These are phyloP conservation scores for Diploscapter pachys DNA, from an alignment of 1,140 invertebrate genomes.

Conservation along the genomic window DNA sequence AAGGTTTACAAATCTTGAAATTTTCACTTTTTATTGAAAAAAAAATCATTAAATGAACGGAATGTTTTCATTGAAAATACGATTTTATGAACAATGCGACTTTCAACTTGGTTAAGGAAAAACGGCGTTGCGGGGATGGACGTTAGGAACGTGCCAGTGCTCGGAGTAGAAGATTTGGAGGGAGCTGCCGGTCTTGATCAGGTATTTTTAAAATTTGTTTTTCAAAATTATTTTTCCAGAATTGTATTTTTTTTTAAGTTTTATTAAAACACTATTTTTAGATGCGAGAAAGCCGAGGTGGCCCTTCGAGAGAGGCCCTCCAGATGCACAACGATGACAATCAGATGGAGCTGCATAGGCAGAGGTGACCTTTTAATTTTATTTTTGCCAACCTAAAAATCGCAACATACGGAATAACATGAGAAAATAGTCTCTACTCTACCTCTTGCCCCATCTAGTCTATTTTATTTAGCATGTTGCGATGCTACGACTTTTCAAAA, in stretches of 20 bases:
- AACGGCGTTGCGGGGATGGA: slow-evolving; percentile 11
- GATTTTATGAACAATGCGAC: too few relatives aligned
- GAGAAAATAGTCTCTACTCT: too few relatives aligned
- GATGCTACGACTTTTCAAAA: too few relatives aligned
- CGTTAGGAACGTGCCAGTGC: slow-evolving; percentile 6
- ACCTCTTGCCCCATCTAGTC: too few relatives aligned
- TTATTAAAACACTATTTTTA: too few relatives aligned
- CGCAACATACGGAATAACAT: neutral
- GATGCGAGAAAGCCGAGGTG: slow-evolving; percentile 2
- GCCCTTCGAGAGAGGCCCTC: neutral
- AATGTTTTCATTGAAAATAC: too few relatives aligned
- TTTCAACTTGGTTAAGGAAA: neutral
- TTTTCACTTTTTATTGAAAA: too few relatives aligned
- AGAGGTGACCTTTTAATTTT: neutral
- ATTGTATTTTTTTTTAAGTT: too few relatives aligned
- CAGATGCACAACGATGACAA: neutral
- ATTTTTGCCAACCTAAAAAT: neutral
- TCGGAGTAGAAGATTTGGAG: slow-evolving; percentile 17
- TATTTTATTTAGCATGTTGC: too few relatives aligned
- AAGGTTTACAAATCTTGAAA: too few relatives aligned
- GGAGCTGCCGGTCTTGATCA: neutral
- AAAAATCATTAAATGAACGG: too few relatives aligned
- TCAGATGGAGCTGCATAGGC: neutral
- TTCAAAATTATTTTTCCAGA: too few relatives aligned
- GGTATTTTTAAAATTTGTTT: neutral